phyloP scores from a whole-genome alignment of 2,888 invertebrate genomes.

The Volucella zonaria region DNA sequence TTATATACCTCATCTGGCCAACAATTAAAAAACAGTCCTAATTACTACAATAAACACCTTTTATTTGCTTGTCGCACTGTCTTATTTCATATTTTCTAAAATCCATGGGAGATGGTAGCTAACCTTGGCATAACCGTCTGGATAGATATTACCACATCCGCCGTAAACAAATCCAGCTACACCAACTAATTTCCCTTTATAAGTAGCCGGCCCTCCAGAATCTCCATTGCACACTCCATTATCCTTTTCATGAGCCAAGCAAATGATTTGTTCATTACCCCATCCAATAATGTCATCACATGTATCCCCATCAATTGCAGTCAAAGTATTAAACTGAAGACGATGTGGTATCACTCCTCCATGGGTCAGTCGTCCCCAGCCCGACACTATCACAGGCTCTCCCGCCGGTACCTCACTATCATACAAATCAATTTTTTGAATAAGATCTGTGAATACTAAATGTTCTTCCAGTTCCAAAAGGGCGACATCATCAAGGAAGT shows the following conservation, averaged over 20 bases:
- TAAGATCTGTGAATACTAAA: constrained; percentile 72
- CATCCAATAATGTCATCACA: constrained; percentile 78
- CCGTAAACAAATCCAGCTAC: constrained; percentile 78
- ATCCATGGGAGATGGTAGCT: constrained; percentile 78
- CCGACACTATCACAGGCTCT: constrained; percentile 77
- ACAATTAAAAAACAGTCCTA: no score
- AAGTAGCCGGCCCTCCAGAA: constrained; percentile 79
- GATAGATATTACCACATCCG: constrained; percentile 78
- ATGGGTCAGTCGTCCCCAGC: constrained; percentile 78
- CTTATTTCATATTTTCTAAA: constrained; percentile 54
- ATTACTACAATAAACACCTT: no score
- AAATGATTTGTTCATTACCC: constrained; percentile 77
- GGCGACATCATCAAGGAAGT: constrained; percentile 79
- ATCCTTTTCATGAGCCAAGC: constrained; percentile 76
- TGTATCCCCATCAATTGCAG: constrained; percentile 71
- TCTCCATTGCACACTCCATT: constrained; percentile 80
- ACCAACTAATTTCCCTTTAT: constrained; percentile 76
- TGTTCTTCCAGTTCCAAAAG: constrained; percentile 75
- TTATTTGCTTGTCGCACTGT: not conserved
- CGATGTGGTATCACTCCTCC: constrained; percentile 76
- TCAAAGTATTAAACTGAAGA: constrained; percentile 77
- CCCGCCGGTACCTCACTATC: constrained; percentile 74
- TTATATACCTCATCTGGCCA: no score
- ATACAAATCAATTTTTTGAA: constrained; percentile 76
- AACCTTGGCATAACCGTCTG: constrained; percentile 78